Percentiles rank a stretch among this genome's conserved stretches.
phyloP scores from a whole-genome alignment of 2,113 vertebrate genomes.

The Dendrocopos noguchii region DNA sequence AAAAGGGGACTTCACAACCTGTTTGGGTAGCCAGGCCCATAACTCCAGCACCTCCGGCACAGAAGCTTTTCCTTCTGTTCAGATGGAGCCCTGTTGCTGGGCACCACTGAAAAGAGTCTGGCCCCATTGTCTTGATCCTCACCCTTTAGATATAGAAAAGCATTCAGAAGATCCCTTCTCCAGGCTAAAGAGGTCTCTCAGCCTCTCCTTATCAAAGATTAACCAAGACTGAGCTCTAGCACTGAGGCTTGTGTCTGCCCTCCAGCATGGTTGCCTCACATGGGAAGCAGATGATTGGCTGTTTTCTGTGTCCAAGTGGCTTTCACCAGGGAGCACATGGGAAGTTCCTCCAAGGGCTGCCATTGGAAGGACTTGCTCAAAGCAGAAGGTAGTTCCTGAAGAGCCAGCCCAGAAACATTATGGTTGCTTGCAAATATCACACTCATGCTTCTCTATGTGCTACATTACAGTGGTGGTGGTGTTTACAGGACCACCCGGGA shows the following conservation, averaged over 20 bases:
- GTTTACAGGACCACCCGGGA: slow-evolving; percentile 44
- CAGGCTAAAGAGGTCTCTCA: background rate
- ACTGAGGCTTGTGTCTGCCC: background rate
- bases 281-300: background rate
- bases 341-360: background rate
- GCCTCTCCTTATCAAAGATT: background rate
- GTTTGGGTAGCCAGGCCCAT: background rate
- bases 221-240: background rate
- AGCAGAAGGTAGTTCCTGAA: background rate
- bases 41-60: background rate
- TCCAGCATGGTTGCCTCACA: background rate
- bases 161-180: background rate
- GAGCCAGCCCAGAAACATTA: background rate
- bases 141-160: no score
- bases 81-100: background rate
- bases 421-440: background rate
- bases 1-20: background rate
- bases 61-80: background rate
- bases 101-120: no score
- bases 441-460: background rate
- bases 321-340: background rate
- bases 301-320: background rate
- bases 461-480: background rate
- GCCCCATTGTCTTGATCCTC: no score
- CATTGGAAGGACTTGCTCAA: background rate